Evolutionary conservation across 1,140 invertebrate species (phyloP), one percentile per base, ranked within the genome.

Genomic region (Zaprionus taronus): DNA sequence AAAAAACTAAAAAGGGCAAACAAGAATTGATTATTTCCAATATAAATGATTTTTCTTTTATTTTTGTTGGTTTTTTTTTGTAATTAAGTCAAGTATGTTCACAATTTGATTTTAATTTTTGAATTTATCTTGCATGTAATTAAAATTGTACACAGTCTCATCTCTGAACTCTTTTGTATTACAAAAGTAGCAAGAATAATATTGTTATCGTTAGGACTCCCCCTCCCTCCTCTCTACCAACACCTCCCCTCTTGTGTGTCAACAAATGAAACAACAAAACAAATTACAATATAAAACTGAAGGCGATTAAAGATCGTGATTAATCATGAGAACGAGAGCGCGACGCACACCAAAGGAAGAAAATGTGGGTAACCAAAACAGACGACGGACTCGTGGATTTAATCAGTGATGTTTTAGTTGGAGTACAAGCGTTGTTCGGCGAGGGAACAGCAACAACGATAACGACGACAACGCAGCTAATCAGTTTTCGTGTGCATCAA

Each of bases 141-240:
- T 89, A 79, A 72, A 85, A 90, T 82, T 91, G 81, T 90, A 91
- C 77, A 80, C 86, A 90, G 85, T 90, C 85, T 90, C 86, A 83
- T 87, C 80, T 87, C 86, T 87, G 83, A 87, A 87, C 83, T 87
- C 65, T 70, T 34, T 34, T 80, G 72, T 87, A 69, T 71, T 80
- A 87, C 83, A 82, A 85, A 90, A 89, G 79, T 79, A 81, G 84
- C 85, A 89, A 90, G 85, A 90, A 86, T 90, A 77, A 84, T 83
- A 75, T 74, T 73, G 65, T 51, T 77, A 67, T 56, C 74, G 72
- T 53, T 76, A 76, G 67, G 55, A 65, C 77, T 47, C 41, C 57
- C 51, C 49, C 22, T 34, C 9, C 22, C 44, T 38, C 38, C 31
- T 36, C 11, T 53, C 38, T 26, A 26, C 38, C 41, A 6, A 4